Base-by-base conservation (phyloP, 1,140 invertebrate species). In the Lucilia cuprina region DNA sequence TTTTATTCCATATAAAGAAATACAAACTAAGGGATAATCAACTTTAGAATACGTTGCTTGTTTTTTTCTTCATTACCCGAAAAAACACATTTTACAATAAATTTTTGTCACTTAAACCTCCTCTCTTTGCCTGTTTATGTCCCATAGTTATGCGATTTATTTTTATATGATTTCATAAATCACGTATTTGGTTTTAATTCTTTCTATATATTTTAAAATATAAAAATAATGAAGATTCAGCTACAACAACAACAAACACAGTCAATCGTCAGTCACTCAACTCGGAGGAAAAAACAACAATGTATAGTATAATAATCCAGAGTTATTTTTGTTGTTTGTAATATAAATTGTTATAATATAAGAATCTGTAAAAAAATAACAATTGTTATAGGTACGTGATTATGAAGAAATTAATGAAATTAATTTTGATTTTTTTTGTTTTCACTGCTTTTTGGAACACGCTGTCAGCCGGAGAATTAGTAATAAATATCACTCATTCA, bases 341-440 rank as follows among this genome's bases (percentile, higher is more conserved):
- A 60, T 41, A 60, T n/a, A 60, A 60, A 60, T n/a, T 17, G 14
- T 5, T 55, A 70, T 21, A 70, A 70, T 5, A 25, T 21, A 70
- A 70, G 21, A 8, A 60, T 14, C 13, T n/a, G 7, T n/a, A 14
- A 60, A 25, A 21, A 70, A 70, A 70, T 70, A 70, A 21, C 21
- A 70, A 70, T 21, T 70, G 65, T 21, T 70, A 21, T 21, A 70
- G 65, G 65, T 70, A 70, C 65, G 60, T 70, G 65, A 70, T 70
- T 70, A 70, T 70, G n/a, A 70, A 70, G 19, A 70, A 21, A 70
- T 70, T 70, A 25, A 21, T 70, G 65, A 70, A 70, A 70, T 70
- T 70, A 70, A 70, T 70, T 70, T 70, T 21, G 21, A 21, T 70
- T 21, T 70, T 21, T 60, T 17, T 60, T 60, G 8, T 60, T 7